Conservation (phyloP, 2,888 invertebrate species). For the Drosophila formosana region DNA sequence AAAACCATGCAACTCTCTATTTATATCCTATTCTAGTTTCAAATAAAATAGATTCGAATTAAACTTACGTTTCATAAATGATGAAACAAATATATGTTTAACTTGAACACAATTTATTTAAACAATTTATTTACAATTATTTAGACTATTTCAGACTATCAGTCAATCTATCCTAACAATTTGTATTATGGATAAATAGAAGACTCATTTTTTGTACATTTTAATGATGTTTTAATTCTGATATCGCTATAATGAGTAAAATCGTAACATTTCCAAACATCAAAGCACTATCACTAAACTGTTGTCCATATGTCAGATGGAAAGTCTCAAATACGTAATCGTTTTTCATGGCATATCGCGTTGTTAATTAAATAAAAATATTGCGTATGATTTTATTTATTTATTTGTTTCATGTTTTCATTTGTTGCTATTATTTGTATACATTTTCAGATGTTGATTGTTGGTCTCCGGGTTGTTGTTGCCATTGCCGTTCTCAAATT, state of each 20-base stretch:
- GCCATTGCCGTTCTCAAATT: conserved; percentile 27
- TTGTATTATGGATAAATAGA: no score
- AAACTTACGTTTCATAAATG: no score
- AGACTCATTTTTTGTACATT: no score
- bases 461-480: conserved; percentile 10
- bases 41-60: no score
- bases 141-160: no score
- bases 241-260: no score
- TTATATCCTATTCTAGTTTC: background rate
- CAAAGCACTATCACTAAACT: background rate
- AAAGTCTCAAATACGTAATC: conserved; percentile 19
- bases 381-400: conserved; percentile 40
- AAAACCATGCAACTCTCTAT: background rate
- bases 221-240: no score
- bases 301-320: background rate
- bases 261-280: no score
- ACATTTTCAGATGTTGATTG: conserved; percentile 25
- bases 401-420: background rate
- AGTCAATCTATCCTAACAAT: no score
- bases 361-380: conserved; percentile 68
- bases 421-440: conserved; percentile 27
- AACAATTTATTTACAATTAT: no score
- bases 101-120: no score
- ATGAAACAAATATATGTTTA: no score
- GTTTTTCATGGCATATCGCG: conserved; percentile 28